Evolutionary conservation across 2,113 vertebrate species (phyloP).

Genomic region (Rhineura floridana): DNA sequence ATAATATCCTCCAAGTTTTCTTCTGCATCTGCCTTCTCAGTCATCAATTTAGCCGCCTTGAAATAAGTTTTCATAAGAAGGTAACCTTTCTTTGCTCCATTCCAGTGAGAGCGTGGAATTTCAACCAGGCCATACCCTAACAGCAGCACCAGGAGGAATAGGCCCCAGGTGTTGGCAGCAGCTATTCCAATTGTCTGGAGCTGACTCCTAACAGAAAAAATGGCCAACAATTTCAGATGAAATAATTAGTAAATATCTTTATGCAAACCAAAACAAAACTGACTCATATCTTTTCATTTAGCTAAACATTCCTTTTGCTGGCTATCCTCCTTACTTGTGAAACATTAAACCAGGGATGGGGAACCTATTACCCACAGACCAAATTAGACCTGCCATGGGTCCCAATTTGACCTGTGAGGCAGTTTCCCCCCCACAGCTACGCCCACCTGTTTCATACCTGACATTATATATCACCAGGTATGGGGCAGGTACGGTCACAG

Average conservation of each 20-base stretch:
- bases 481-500: no score
- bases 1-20: slow-evolving; percentile 91
- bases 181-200: slow-evolving; percentile 92
- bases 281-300: background rate
- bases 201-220: slow-evolving; percentile 76
- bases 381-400: background rate
- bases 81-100: slow-evolving; percentile 84
- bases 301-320: background rate
- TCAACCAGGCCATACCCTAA: slow-evolving; percentile 94
- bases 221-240: background rate
- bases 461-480: no score
- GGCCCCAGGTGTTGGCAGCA: slow-evolving; percentile 94
- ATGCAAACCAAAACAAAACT: background rate
- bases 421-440: no score
- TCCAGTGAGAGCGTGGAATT: slow-evolving; percentile 93
- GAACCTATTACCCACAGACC: background rate
- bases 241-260: background rate
- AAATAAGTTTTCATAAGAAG: slow-evolving; percentile 91
- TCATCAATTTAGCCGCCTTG: slow-evolving; percentile 90
- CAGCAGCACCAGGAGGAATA: slow-evolving; percentile 92
- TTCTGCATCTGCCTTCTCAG: slow-evolving; percentile 89
- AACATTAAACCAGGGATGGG: background rate
- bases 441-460: no score
- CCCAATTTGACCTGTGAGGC: background rate
- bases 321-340: background rate